A percentile compares a stretch with the other conserved stretches of the same genome.
phyloP scores from a whole-genome alignment of 2,888 invertebrate genomes.

The Uloborus plumipes region DNA sequence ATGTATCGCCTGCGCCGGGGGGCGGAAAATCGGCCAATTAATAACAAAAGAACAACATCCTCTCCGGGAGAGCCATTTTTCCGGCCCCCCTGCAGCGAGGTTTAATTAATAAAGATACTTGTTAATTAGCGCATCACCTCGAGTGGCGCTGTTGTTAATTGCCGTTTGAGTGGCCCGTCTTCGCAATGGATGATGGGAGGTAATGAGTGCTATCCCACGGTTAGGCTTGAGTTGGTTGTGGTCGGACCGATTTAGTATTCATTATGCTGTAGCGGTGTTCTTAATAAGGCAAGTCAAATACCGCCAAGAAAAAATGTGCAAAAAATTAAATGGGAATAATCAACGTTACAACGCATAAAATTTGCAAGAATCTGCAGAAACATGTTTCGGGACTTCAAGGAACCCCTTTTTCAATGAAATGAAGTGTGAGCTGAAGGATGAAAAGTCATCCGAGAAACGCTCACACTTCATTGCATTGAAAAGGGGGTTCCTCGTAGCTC shows the following conservation, averaged over 20 bases:
- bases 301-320: too few species aligned
- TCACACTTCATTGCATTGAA: too few species aligned
- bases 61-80: slow-evolving; percentile 18
- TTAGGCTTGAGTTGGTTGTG: slow-evolving; percentile 19
- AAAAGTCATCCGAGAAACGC: too few species aligned
- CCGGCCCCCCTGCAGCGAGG: slow-evolving; percentile 15
- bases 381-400: too few species aligned
- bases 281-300: too few species aligned
- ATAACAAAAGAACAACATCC: slow-evolving; percentile 63
- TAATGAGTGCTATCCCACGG: slow-evolving; percentile 50
- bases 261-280: too few species aligned
- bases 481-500: too few species aligned
- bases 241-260: neutral
- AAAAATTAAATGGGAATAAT: too few species aligned
- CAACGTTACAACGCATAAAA: too few species aligned
- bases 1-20: slow-evolving; percentile 60
- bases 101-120: slow-evolving; percentile 64
- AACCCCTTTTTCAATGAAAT: too few species aligned
- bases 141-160: slow-evolving; percentile 63
- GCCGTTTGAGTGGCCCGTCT: slow-evolving; percentile 52
- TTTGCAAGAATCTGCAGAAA: too few species aligned
- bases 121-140: slow-evolving; percentile 61
- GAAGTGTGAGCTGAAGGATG: too few species aligned
- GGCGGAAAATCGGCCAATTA: slow-evolving; percentile 64
- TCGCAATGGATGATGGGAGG: slow-evolving; percentile 45